phyloP scores from a whole-genome alignment of 2,888 invertebrate species.

The Leuctra nigra region DNA sequence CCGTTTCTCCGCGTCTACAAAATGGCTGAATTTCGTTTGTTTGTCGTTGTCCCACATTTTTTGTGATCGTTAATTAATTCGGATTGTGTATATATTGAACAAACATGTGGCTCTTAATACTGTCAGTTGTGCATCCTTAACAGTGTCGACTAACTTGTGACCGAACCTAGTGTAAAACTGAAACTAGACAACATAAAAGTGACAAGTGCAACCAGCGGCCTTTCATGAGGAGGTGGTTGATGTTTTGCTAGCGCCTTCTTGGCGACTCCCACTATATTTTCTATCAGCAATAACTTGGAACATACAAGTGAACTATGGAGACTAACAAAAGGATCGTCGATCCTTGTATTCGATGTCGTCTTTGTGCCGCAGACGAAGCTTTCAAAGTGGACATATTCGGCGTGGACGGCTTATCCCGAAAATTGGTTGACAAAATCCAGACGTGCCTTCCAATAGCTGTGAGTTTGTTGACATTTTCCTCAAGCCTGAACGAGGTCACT shows the following conservation, averaged over 20 bases:
- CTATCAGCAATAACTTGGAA: too few relatives aligned
- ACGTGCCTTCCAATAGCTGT: slow-evolving; percentile 44
- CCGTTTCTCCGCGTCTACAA: slow-evolving; percentile 1
- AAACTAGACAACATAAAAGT: too few relatives aligned
- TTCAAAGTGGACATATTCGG: slow-evolving; percentile 45
- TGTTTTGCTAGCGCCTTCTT: too few relatives aligned
- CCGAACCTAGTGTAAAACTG: too few relatives aligned
- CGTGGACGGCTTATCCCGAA: slow-evolving; percentile 41
- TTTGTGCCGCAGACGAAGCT: slow-evolving; percentile 44
- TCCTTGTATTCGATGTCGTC: slow-evolving; percentile 42
- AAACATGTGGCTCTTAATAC: background rate
- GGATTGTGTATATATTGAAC: background rate
- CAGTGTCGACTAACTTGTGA: too few relatives aligned
- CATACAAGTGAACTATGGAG: too few relatives aligned
- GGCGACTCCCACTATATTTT: too few relatives aligned
- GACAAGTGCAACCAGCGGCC: too few relatives aligned
- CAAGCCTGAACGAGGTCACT: too few relatives aligned
- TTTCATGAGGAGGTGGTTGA: too few relatives aligned
- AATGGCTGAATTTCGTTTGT: background rate
- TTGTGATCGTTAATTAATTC: background rate
- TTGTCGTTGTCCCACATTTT: background rate
- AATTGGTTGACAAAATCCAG: slow-evolving; percentile 43
- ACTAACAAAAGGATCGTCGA: too few relatives aligned
- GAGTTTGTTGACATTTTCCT: slow-evolving; percentile 26
- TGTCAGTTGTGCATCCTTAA: too few relatives aligned